Evolutionary conservation across 1,140 invertebrate genomes (phyloP).

Genomic region (Drosophila takahashii): DNA sequence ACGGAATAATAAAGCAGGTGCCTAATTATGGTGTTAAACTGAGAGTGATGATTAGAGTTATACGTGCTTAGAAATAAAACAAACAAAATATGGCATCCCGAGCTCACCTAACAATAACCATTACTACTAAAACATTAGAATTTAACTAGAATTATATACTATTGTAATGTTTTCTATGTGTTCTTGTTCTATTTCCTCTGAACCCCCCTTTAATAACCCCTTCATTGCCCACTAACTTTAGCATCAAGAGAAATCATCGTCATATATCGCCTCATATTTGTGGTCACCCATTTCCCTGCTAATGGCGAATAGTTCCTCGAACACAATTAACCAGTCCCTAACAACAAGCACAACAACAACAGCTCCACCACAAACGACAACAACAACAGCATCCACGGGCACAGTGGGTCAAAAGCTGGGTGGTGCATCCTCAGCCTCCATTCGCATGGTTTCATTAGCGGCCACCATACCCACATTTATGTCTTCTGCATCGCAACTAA

Average conservation of each 20-base stretch:
- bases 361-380: constrained; percentile 33
- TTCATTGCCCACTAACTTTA: constrained; percentile 31
- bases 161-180: constrained; percentile 57
- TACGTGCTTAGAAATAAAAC: constrained; percentile 13
- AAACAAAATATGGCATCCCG: background rate
- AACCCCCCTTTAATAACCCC: constrained; percentile 11
- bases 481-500: constrained; percentile 6
- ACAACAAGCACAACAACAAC: constrained; percentile 35
- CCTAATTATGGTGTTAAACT: background rate
- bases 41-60: background rate
- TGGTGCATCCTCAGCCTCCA: constrained; percentile 21
- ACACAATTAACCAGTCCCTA: constrained; percentile 19
- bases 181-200: constrained; percentile 50
- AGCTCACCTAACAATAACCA: background rate
- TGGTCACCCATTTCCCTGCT: constrained; percentile 62
- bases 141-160: constrained; percentile 8
- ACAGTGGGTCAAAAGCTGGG: constrained; percentile 22
- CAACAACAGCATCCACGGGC: constrained; percentile 23
- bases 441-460: constrained; percentile 51
- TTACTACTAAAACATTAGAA: constrained; percentile 1
- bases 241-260: constrained; percentile 72
- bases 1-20: background rate
- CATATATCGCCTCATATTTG: constrained; percentile 71
- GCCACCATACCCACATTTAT: constrained; percentile 25
- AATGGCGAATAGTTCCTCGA: constrained; percentile 35